These are phyloP conservation scores for Melanostoma mellinum DNA, from an alignment of 2,888 invertebrate genomes.

Conservation along the genomic window DNA sequence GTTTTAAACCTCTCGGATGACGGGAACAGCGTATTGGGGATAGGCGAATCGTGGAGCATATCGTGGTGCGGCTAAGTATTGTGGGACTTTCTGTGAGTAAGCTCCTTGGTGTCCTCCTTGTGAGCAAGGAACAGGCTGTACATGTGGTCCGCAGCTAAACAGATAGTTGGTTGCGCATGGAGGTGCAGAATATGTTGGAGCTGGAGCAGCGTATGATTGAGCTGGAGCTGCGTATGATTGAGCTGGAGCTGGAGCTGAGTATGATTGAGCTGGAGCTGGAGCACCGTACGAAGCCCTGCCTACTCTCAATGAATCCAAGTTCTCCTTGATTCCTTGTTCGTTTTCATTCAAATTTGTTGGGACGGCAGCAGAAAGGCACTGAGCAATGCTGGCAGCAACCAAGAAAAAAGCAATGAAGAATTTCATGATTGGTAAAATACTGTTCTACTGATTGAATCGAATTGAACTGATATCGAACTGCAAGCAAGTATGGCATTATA, in stretches of 20 bases:
- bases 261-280: slow-evolving; percentile 74
- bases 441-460: slow-evolving; percentile 32
- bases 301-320: slow-evolving; percentile 53
- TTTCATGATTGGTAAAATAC: slow-evolving; percentile 56
- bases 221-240: slow-evolving; percentile 71
- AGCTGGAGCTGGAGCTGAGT: slow-evolving; percentile 57
- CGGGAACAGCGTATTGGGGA: slow-evolving; percentile 61
- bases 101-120: slow-evolving; percentile 76
- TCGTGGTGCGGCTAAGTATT: slow-evolving; percentile 75
- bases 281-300: slow-evolving; percentile 53
- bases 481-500: slow-evolving; percentile 35
- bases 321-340: slow-evolving; percentile 42
- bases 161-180: slow-evolving; percentile 79
- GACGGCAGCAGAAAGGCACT: slow-evolving; percentile 30
- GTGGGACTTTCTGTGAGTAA: slow-evolving; percentile 78
- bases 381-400: slow-evolving; percentile 42
- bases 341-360: slow-evolving; percentile 34
- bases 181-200: slow-evolving; percentile 61
- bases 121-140: slow-evolving; percentile 78
- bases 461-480: slow-evolving; percentile 58
- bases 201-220: slow-evolving; percentile 66
- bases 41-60: slow-evolving; percentile 32
- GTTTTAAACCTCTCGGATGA: slow-evolving; percentile 58
- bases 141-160: slow-evolving; percentile 79
- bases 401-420: slow-evolving; percentile 51